Evolutionary conservation across 2,888 invertebrate genomes (phyloP).

Genomic region (Meliscaeva auricollis): DNA sequence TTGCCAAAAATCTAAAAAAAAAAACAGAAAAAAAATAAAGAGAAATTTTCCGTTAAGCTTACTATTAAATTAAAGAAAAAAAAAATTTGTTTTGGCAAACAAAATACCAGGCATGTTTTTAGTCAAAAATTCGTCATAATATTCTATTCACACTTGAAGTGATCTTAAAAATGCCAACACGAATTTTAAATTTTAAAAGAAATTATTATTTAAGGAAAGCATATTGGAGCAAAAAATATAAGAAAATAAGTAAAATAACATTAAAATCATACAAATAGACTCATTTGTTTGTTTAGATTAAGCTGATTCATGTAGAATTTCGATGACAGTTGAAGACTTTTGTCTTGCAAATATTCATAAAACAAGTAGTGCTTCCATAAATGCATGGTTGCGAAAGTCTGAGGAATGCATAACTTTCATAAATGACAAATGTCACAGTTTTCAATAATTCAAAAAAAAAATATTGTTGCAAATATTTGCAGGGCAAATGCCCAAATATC

Average conservation of each 20-base stretch:
- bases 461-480: too few species aligned
- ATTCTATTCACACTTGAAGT: not conserved
- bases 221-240: too few species aligned
- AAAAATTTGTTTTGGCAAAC: constrained; percentile 18
- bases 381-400: too few species aligned
- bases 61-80: not conserved
- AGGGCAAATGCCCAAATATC: too few species aligned
- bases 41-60: constrained; percentile 17
- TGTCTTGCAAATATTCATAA: too few species aligned
- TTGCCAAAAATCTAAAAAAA: constrained; percentile 29
- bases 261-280: too few species aligned
- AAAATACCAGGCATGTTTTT: not conserved
- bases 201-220: not conserved
- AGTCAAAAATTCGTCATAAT: constrained; percentile 1
- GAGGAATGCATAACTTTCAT: too few species aligned
- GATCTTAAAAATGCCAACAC: not conserved
- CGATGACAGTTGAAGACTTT: too few species aligned
- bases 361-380: too few species aligned
- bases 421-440: too few species aligned
- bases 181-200: not conserved
- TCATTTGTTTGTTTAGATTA: not conserved
- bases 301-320: not conserved
- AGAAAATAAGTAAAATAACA: too few species aligned
- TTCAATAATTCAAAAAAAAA: too few species aligned
- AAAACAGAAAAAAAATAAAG: constrained; percentile 11